Evolutionary conservation across 2,113 vertebrate species (phyloP).

Genomic region (Marmota monax): DNA sequence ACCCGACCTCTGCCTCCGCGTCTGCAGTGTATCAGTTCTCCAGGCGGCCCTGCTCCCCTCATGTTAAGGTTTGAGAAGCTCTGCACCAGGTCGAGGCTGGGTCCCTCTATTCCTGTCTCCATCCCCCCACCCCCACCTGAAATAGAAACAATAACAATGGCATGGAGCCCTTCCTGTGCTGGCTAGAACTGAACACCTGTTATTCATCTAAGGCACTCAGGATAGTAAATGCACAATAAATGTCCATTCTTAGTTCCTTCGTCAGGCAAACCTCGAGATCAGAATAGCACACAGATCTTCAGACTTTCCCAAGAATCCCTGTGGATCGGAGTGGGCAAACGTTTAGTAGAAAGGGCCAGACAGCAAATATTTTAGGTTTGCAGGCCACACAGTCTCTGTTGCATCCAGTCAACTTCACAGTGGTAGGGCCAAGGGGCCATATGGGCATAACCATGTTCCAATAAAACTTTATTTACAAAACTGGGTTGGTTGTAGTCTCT

Average conservation of each 20-base stretch:
- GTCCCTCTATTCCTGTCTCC: background rate
- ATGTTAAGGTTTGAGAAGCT: background rate
- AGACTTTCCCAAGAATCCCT: background rate
- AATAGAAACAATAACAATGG: background rate
- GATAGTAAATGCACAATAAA: background rate
- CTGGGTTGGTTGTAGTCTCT: background rate
- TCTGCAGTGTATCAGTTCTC: background rate
- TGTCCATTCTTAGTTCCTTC: background rate
- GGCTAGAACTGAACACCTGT: background rate
- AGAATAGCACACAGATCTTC: background rate
- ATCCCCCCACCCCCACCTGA: too few relatives aligned
- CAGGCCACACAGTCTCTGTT: background rate
- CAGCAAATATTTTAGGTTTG: constrained; percentile 19
- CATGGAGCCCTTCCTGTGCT: background rate
- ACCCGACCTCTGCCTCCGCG: background rate
- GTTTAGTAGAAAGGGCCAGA: background rate
- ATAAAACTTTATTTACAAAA: constrained; percentile 75
- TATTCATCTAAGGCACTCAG: background rate
- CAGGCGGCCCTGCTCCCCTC: background rate
- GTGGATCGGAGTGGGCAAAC: background rate
- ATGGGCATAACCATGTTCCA: background rate
- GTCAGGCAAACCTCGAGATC: background rate
- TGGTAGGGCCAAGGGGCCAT: background rate
- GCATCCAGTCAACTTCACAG: background rate
- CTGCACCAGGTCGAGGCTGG: too few relatives aligned